Evolutionary conservation across 2,797 vertebrate genomes (phyloP), one percentile per base, ranked within the genome.

Genomic region (Lophotriccus pileatus): DNA sequence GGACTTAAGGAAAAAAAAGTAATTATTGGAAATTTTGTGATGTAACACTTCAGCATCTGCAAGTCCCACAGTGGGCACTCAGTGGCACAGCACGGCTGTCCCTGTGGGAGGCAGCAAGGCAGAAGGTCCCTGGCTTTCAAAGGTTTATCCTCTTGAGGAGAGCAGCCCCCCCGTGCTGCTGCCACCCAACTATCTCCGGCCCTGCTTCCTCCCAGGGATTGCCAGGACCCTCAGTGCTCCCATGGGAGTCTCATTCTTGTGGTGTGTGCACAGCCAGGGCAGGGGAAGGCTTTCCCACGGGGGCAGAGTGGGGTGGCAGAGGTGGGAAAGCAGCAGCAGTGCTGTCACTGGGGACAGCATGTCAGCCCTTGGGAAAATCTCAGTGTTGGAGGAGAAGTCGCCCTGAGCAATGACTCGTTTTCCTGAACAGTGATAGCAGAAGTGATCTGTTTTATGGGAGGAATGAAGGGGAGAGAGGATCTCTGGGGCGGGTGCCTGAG

Each of bases 181-280:
- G 49, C 23, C 62, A 34, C 55, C 18, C 3, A 0, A 3, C 49
- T 43, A 28, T 8, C 37, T 43, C 32, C 49, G 36, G 47, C 56
- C 55, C 56, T 70, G 43, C 58, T 74, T 46, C 39, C 28, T 34
- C 28, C 43, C n/a, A 7, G 24, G 55, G 47, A 11, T 13, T 16
- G 1, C 60, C 73, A 10, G 72, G 27, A 16, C 14, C 46, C 49
- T 17, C 24, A 16, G 68, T 1, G 8, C 24, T 67, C n/a, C 58
- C 41, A 0, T 1, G 0, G 59, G 20, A 55, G 30, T 0, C 23
- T 37, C 3, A 1, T n/a, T 59, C 30, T 44, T 36, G 30, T 4
- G 0, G 3, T 6, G 15, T 6, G 39, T 14, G 44, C 13, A 10
- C 18, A 46, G 34, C 22, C 25, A 23, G 62, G 56, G 18, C 39